phyloP scores from a whole-genome alignment of 2,797 vertebrate genomes.

The Spondyliosoma cantharus region DNA sequence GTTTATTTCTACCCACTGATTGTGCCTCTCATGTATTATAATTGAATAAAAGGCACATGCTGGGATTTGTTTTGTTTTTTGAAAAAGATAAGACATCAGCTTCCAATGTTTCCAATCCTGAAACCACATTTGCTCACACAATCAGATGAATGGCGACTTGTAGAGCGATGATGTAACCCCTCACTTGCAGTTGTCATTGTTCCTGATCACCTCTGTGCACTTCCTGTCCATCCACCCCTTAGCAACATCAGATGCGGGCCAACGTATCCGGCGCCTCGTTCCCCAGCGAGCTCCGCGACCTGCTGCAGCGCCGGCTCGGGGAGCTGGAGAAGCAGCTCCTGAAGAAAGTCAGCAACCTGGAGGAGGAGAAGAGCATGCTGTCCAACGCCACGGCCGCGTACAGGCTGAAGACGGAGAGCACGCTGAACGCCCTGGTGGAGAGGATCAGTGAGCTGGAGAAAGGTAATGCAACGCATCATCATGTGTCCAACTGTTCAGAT shows the following conservation, averaged over 20 bases:
- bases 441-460: slow-evolving; percentile 94
- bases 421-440: slow-evolving; percentile 91
- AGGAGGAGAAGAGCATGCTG: slow-evolving; percentile 94
- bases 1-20: not conserved
- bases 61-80: not conserved
- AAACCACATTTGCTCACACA: not conserved
- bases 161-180: not conserved
- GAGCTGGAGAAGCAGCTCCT: slow-evolving; percentile 95
- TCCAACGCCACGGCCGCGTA: slow-evolving; percentile 95
- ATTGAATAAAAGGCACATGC: not conserved
- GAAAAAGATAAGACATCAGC: not conserved
- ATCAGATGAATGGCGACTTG: not conserved
- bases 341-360: slow-evolving; percentile 93
- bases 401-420: slow-evolving; percentile 91
- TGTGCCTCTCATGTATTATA: not conserved
- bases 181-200: slow-evolving; percentile 1
- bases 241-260: slow-evolving; percentile 92
- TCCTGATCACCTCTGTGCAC: slow-evolving; percentile 16
- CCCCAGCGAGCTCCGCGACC: slow-evolving; percentile 90
- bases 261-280: slow-evolving; percentile 88
- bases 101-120: not conserved
- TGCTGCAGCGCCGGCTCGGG: slow-evolving; percentile 92
- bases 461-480: slow-evolving; percentile 80
- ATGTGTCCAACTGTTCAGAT: not conserved
- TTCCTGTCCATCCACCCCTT: slow-evolving; percentile 44